Base-by-base conservation (phyloP, 2,113 vertebrate species). In the Ochotona curzoniae region DNA sequence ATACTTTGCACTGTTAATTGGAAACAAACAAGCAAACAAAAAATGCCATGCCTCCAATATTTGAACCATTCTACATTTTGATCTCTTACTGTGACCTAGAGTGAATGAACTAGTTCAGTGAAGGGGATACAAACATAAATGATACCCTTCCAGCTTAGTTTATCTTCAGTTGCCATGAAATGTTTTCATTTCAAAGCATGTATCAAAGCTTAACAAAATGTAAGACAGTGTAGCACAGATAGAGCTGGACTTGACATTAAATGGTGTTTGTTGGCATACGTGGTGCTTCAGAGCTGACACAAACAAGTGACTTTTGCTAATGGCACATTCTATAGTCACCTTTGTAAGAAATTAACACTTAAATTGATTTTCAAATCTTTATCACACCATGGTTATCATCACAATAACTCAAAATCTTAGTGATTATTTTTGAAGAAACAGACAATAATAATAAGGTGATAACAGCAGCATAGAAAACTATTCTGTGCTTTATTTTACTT, bases 231-330 rank as follows among this genome's bases (percentile, higher is more conserved):
- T 18, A 38, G 10, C 63, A 75, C 51, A 57, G 64, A 66, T 60
- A 86, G 61, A 25, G 61, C 57, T 51, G 26, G 44, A 47, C 54
- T 83, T 76, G 54, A 89, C 88, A 83, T 93, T 75, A 86, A 80
- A 76, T 69, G 6, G 7, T 28, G 38, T 44, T 44, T 88, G 64
- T 18, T 90, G n/a, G 44, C 49, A n/a, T 69, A 74, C 3, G 57
- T 47, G 71, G 57, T 61, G 70, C n/a, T 49, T 90, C 61, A 26
- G 83, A 66, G 28, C 11, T 90, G 60, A 66, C 75, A 18, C 61
- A 11, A 76, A 66, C 20, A 61, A 54, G 26, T 85, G 44, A 82
- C 23, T 67, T 85, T 76, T 82, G 32, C 49, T 60, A 63, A 85
- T 11, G 60, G 51, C 38, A 89, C 63, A 3, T 67, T n/a, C 26